Base-by-base conservation (phyloP, 2,888 invertebrate genomes). In the Nomada ruficornis region DNA sequence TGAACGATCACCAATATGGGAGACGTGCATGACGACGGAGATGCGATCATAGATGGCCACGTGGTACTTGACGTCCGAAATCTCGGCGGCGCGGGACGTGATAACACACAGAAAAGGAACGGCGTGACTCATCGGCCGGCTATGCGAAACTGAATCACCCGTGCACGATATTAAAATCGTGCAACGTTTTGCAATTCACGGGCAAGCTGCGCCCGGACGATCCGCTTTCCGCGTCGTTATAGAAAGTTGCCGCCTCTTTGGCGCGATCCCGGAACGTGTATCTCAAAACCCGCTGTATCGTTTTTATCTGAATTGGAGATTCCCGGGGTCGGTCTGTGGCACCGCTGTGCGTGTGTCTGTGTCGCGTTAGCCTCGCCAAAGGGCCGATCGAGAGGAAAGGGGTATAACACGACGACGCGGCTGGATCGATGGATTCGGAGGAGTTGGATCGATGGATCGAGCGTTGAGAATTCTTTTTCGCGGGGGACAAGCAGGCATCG, bases 71-170 rank as follows among this genome's bases (percentile, higher is more conserved):
- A 64, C 71, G 59, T 71, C 68, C 67, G 74, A 80, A 86, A 86
- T 80, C 78, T 69, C 71, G 20, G 52, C 64, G 65, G 26, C 54
- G 29, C 23, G 29, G 62, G 23, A 47, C 80, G 57, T 70, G 86
- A 86, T 86, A 86, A 86, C 83, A 65, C 44, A 23, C 50, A 71
- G 82, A 76, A 67, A 23, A 65, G 52, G 50, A 59, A 47, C 55
- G 64, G 57, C 63, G 69, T 88, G 88, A 88, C 83, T 88, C 87
- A 88, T 77, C 86, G 77, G 57, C 55, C 77, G 70, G 77, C 83
- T 75, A 80, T 83, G 83, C 73, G 78, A 80, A 84, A 87, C 88
- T 77, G 88, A 86, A 88, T 87, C 88, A 79, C 72, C 73, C 73
- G 80, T 64, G 77, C 74, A 62, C 80, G 75, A 74, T 80, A 80